phyloP scores from a whole-genome alignment of 92 coral and sea anemone species.

The Pocillopora grandis region DNA sequence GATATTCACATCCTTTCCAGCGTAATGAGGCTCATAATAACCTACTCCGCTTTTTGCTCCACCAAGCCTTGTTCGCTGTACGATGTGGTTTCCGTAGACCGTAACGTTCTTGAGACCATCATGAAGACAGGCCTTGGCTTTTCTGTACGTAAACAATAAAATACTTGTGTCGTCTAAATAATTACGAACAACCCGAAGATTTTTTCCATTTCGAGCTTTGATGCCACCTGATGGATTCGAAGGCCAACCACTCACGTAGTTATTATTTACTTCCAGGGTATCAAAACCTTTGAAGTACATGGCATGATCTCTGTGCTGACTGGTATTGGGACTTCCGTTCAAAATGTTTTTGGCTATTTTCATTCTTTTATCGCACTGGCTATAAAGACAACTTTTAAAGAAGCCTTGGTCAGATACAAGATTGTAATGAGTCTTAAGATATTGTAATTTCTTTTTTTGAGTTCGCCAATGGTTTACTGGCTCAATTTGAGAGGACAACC shows the following conservation, averaged over 20 bases:
- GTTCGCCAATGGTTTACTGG: constrained; percentile 5
- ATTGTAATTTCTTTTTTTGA: constrained; percentile 34
- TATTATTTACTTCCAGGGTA: constrained; percentile 14
- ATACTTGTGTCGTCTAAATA: constrained; percentile 52
- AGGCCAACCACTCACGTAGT: constrained; percentile 65
- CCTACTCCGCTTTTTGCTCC: constrained; percentile 29
- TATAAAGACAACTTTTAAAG: constrained; percentile 50
- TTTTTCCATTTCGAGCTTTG: constrained; percentile 14
- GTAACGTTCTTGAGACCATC: constrained; percentile 45
- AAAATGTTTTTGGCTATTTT: constrained; percentile 38
- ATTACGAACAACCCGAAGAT: constrained; percentile 43
- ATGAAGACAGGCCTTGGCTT: constrained; percentile 12
- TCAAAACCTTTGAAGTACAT: constrained; percentile 60
- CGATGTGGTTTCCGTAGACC: constrained; percentile 56
- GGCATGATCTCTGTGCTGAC: constrained; percentile 45
- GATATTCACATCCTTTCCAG: constrained; percentile 48
- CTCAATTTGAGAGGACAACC: constrained; percentile 37
- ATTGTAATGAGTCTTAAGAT: constrained; percentile 34
- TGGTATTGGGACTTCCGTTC: neutral
- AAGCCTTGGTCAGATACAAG: constrained; percentile 51
- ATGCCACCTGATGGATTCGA: constrained; percentile 39
- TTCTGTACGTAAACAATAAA: constrained; percentile 22
- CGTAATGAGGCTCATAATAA: constrained; percentile 42
- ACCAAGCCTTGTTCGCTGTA: constrained; percentile 11
- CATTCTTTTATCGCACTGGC: constrained; percentile 34